Base-by-base conservation (phyloP, 2,113 vertebrate species). In the Dipodomys stephensi region DNA sequence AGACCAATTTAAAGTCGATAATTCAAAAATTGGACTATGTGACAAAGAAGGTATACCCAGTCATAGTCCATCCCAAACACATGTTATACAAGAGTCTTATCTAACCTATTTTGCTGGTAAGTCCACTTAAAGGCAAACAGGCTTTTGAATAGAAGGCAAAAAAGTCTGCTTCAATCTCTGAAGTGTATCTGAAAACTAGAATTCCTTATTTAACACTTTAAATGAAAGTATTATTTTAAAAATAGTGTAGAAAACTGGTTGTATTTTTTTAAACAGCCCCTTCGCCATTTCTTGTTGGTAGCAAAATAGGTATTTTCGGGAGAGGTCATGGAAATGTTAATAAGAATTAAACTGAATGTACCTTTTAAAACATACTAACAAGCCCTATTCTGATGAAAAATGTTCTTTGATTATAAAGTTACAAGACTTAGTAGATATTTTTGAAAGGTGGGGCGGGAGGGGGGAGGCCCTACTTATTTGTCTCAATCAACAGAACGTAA, bases 91-190 rank as follows among this genome's bases (percentile, higher is more conserved):
- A 49, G 53, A 57, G 11, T 57, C 53, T 57, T 13, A 57, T 87
- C 91, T n/a, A 88, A 88, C 28, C 68, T 85, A 25, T 90, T 93
- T 95, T 92, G 95, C 93, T 95, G 93, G 94, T 95, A 95, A 88
- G 77, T 97, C 93, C 81, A 74, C 25, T 81, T 92, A 94, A 97
- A 96, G 84, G 68, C 97, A 97, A 96, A 96, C 91, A 89, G 95
- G 90, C 87, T 97, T 96, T 93, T 94, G 93, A 96, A 88, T 95
- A 92, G 97, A 96, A 97, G 86, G 92, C 93, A 97, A 92, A 95
- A 87, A 96, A 68, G 30, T 96, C 72, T 87, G 76, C 79, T 96
- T 93, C 81, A 25, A 23, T 95, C 95, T 28, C 95, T 76, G 92
- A 97, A 96, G 92, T 90, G 5, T 92, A 94, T 95, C 96, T 97